These are phyloP conservation scores for Microcebus griseorufus DNA, from an alignment of 2,113 vertebrate genomes.

Conservation along the genomic window DNA sequence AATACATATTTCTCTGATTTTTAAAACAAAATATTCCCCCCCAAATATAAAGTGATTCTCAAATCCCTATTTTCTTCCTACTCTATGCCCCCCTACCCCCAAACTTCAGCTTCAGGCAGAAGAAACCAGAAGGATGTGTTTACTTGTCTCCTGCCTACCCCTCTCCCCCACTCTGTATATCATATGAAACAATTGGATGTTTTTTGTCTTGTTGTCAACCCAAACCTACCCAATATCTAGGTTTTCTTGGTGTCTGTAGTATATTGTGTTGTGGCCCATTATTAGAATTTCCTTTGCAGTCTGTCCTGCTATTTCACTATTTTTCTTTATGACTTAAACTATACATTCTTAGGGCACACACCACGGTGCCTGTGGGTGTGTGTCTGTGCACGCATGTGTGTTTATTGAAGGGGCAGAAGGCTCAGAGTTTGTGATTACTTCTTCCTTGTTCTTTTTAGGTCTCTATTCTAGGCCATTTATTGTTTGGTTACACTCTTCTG, in stretches of 20 bases:
- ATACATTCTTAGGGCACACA: background rate
- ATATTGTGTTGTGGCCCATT: background rate
- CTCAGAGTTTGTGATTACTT: background rate
- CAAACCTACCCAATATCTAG: background rate
- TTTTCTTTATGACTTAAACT: background rate
- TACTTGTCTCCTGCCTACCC: fast-evolving
- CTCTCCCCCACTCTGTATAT: fast-evolving
- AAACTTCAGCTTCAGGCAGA: background rate
- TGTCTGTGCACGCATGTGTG: background rate
- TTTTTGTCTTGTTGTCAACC: background rate
- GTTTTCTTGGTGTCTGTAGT: background rate
- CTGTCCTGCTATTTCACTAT: background rate
- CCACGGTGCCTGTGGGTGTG: no score
- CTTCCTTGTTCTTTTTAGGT: background rate
- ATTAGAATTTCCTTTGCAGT: background rate
- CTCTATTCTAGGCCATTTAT: background rate
- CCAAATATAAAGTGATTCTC: background rate
- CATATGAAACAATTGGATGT: background rate
- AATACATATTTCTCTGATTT: background rate
- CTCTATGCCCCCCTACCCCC: background rate
- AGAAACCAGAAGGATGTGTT: background rate
- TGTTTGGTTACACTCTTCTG: background rate
- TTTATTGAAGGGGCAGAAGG: background rate
- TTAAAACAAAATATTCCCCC: background rate
- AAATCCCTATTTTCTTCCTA: background rate